These are phyloP conservation scores for Phymastichus coffea DNA, from an alignment of 1,140 invertebrate species.

Conservation along the genomic window DNA sequence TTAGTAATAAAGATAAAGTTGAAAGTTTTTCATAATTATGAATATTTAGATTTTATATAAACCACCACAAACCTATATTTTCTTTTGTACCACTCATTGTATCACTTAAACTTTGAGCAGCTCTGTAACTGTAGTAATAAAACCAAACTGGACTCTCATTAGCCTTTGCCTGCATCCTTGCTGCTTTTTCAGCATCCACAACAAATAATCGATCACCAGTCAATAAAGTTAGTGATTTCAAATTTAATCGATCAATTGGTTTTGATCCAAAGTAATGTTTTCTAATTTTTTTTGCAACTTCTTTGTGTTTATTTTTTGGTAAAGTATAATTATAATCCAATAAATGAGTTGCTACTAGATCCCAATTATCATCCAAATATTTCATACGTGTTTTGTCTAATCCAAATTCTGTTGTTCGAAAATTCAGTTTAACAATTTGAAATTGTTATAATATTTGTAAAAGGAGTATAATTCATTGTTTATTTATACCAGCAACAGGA, in stretches of 20 bases:
- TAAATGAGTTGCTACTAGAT: conserved; percentile 58
- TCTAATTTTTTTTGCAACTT: conserved; percentile 58
- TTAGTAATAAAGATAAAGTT: too few relatives aligned
- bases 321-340: conserved; percentile 66
- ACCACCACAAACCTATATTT: conserved; percentile 62
- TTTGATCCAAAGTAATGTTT: conserved; percentile 59
- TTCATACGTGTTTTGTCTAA: conserved; percentile 48
- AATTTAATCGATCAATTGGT: conserved; percentile 43
- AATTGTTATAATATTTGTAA: background rate
- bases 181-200: conserved; percentile 58
- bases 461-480: too few relatives aligned
- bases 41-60: too few relatives aligned
- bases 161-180: conserved; percentile 57
- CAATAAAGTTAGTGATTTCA: conserved; percentile 49
- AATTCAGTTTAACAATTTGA: background rate
- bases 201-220: conserved; percentile 63
- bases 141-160: conserved; percentile 61
- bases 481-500: conserved; percentile 59
- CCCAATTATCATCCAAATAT: conserved; percentile 61
- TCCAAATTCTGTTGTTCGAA: conserved; percentile 61
- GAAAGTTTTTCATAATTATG: too few relatives aligned
- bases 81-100: conserved; percentile 48
- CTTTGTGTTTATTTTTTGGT: conserved; percentile 46
- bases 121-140: conserved; percentile 61
- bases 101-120: conserved; percentile 57